These are phyloP conservation scores for Natator depressus DNA, from an alignment of 2,113 vertebrate genomes.

Conservation along the genomic window DNA sequence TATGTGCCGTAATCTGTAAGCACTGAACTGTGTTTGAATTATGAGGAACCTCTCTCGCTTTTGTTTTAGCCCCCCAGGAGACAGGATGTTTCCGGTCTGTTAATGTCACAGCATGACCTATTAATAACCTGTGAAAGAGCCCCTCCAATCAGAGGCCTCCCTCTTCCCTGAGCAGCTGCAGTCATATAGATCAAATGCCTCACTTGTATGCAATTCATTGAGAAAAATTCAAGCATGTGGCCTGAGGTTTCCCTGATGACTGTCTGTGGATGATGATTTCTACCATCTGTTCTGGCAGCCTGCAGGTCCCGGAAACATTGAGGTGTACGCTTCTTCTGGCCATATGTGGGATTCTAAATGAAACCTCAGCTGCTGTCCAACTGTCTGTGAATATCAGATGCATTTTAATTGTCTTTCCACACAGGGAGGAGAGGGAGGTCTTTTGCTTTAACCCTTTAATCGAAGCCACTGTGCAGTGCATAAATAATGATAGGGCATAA, in stretches of 20 bases:
- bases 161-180: constrained; percentile 49
- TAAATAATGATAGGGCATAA: constrained; percentile 55
- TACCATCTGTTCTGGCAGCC: constrained; percentile 76
- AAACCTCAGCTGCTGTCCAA: constrained; percentile 70
- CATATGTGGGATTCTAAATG: constrained; percentile 74
- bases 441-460: constrained; percentile 73
- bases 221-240: constrained; percentile 61
- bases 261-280: constrained; percentile 77
- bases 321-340: constrained; percentile 70
- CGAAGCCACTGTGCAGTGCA: constrained; percentile 13
- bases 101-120: constrained; percentile 63
- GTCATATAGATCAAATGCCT: constrained; percentile 41
- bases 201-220: constrained; percentile 46
- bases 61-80: constrained; percentile 54
- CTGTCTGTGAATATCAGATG: constrained; percentile 49
- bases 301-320: constrained; percentile 69
- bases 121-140: constrained; percentile 63
- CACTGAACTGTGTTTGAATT: constrained; percentile 73
- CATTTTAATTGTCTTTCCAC: constrained; percentile 48
- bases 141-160: constrained; percentile 9
- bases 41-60: constrained; percentile 56
- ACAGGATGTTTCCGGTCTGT: constrained; percentile 74
- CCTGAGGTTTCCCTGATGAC: constrained; percentile 72
- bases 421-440: not conserved
- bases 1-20: constrained; percentile 78